phyloP scores from a whole-genome alignment of 2,797 vertebrate species.

The Poeciliopsis paucimaculata region DNA sequence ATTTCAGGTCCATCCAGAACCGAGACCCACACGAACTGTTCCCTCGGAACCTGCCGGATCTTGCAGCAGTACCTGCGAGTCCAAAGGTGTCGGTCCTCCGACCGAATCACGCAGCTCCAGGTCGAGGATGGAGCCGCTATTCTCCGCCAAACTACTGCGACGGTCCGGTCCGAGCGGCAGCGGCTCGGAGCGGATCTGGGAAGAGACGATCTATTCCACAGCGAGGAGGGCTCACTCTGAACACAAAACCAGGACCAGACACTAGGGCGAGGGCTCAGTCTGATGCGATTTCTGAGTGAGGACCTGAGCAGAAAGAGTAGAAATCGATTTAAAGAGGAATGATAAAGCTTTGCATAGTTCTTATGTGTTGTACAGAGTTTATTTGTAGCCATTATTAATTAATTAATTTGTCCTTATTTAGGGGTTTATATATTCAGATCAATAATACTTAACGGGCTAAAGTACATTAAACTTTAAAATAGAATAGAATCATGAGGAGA shows the following conservation, averaged over 20 bases:
- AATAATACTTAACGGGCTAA: too few relatives aligned
- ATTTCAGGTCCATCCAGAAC: neutral
- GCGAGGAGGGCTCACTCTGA: neutral
- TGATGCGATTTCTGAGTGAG: neutral
- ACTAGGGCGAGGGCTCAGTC: neutral
- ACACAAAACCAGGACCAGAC: neutral
- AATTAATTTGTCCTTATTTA: too few relatives aligned
- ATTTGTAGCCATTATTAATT: too few relatives aligned
- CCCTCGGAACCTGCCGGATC: neutral
- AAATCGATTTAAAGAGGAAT: too few relatives aligned
- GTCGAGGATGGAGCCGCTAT: neutral
- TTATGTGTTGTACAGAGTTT: too few relatives aligned
- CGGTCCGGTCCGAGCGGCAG: neutral
- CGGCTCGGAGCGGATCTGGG: neutral
- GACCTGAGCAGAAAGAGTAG: neutral
- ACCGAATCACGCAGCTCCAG: neutral
- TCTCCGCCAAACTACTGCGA: neutral
- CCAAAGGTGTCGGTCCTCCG: neutral
- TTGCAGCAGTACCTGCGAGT: neutral
- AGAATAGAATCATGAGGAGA: too few relatives aligned
- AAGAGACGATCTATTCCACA: neutral
- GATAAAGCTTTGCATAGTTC: too few relatives aligned
- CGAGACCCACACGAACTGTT: neutral
- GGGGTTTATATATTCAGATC: too few relatives aligned
- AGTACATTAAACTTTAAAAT: too few relatives aligned